Percentiles rank a stretch among this genome's conserved stretches.
These are phyloP conservation scores for Chaunax sp. DNA, from an alignment of 2,797 vertebrate species.

Conservation along the genomic window DNA sequence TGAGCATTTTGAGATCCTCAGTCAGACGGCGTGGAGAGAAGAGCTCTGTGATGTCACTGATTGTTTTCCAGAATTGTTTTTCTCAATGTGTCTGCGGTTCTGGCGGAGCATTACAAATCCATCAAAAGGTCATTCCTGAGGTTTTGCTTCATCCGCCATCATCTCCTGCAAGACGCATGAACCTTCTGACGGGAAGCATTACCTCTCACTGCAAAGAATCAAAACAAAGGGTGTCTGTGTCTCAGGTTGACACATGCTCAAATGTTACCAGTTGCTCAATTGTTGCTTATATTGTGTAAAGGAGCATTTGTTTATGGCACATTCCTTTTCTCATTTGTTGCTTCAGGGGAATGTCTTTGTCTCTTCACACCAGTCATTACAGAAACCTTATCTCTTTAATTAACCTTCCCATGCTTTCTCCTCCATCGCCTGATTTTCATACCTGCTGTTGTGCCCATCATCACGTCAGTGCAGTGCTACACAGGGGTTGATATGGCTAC, in stretches of 20 bases:
- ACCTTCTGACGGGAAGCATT: conserved; percentile 48
- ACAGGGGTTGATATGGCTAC: not conserved
- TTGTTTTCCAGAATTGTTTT: conserved; percentile 74
- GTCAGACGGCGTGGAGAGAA: conserved; percentile 49
- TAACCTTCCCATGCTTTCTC: conserved; percentile 3
- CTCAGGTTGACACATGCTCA: conserved; percentile 31
- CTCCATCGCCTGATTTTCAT: not conserved
- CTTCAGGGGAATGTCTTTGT: conserved; percentile 8
- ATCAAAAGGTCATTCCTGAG: conserved; percentile 70
- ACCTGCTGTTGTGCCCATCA: conserved; percentile 4
- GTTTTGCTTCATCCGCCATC: conserved; percentile 46
- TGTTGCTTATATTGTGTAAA: conserved; percentile 40
- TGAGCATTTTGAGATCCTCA: conserved; percentile 50
- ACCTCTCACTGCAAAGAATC: conserved; percentile 35
- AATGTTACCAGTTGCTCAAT: conserved; percentile 25
- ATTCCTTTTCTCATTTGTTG: conserved; percentile 43
- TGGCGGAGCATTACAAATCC: conserved; percentile 59
- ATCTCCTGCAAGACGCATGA: conserved; percentile 51
- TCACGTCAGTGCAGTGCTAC: not conserved
- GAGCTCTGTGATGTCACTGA: conserved; percentile 64
- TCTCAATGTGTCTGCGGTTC: conserved; percentile 65
- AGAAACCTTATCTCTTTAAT: conserved; percentile 1
- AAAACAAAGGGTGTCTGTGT: conserved; percentile 51
- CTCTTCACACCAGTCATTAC: conserved; percentile 3
- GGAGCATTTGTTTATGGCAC: conserved; percentile 46